Conservation (phyloP, 2,113 vertebrate genomes). For the Oncorhynchus keta region DNA sequence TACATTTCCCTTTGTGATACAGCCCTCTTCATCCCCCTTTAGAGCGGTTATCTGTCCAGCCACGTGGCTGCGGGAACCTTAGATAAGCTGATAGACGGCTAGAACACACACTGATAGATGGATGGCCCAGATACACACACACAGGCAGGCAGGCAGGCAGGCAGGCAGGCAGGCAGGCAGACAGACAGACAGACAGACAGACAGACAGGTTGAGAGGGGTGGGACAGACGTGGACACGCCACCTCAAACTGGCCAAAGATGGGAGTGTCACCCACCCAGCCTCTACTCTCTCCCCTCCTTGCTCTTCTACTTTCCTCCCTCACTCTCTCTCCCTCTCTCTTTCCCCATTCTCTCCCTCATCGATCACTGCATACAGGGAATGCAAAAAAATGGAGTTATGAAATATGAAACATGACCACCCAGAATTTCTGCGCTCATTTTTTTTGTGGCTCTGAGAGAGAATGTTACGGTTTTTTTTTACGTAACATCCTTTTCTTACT, state of each 20-base stretch:
- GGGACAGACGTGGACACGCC: constrained; percentile 23
- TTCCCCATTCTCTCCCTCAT: constrained; percentile 37
- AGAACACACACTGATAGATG: too few species aligned
- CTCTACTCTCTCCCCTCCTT: background rate
- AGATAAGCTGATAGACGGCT: constrained; percentile 66
- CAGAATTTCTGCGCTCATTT: constrained; percentile 8
- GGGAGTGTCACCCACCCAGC: constrained; percentile 51
- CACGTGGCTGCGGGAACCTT: constrained; percentile 27
- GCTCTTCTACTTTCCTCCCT: background rate
- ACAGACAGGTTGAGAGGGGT: constrained; percentile 40
- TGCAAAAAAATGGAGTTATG: constrained; percentile 64
- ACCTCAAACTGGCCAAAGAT: constrained; percentile 51
- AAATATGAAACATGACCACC: constrained; percentile 69
- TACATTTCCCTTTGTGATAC: constrained; percentile 50
- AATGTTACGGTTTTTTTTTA: too few species aligned
- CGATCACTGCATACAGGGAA: constrained; percentile 66
- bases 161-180: rapidly evolving
- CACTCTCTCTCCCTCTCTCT: background rate
- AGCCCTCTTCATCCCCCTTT: background rate
- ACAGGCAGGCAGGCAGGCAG: background rate
- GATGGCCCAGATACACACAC: too few species aligned
- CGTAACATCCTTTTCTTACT: constrained; percentile 33
- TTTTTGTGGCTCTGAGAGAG: constrained; percentile 47
- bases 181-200: constrained; percentile 25
- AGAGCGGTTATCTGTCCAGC: background rate